Evolutionary conservation across 2,113 vertebrate species (phyloP).

Genomic region (Oostethus manadensis): DNA sequence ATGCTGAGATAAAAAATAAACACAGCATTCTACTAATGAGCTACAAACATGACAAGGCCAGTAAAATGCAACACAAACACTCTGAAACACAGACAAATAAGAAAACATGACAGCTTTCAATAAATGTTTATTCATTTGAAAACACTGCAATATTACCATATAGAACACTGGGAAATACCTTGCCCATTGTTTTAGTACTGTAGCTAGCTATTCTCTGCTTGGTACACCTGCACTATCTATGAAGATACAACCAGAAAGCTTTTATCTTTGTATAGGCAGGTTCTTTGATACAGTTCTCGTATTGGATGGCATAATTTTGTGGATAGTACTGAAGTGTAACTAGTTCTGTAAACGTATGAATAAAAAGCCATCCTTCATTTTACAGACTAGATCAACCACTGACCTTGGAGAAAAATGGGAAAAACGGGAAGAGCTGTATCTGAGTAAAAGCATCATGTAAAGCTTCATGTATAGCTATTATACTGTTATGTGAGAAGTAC

Average conservation of each 20-base stretch:
- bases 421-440: constrained; percentile 1
- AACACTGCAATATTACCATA: constrained; percentile 71
- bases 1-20: constrained; percentile 30
- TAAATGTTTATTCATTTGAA: constrained; percentile 74
- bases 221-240: neutral
- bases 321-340: neutral
- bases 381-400: constrained; percentile 3
- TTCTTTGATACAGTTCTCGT: constrained; percentile 2
- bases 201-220: neutral
- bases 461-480: constrained; percentile 22
- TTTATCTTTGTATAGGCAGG: neutral
- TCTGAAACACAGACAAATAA: constrained; percentile 20
- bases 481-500: constrained; percentile 18
- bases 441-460: constrained; percentile 1
- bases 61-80: constrained; percentile 22
- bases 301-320: constrained; percentile 2
- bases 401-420: neutral
- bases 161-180: constrained; percentile 23
- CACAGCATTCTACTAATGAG: constrained; percentile 26
- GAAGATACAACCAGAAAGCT: neutral
- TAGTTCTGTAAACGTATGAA: neutral
- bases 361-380: neutral
- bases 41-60: constrained; percentile 14
- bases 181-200: constrained; percentile 15
- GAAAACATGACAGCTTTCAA: constrained; percentile 62